These are phyloP conservation scores for Noctua pronuba DNA, from an alignment of 2,888 invertebrate species.

Conservation along the genomic window DNA sequence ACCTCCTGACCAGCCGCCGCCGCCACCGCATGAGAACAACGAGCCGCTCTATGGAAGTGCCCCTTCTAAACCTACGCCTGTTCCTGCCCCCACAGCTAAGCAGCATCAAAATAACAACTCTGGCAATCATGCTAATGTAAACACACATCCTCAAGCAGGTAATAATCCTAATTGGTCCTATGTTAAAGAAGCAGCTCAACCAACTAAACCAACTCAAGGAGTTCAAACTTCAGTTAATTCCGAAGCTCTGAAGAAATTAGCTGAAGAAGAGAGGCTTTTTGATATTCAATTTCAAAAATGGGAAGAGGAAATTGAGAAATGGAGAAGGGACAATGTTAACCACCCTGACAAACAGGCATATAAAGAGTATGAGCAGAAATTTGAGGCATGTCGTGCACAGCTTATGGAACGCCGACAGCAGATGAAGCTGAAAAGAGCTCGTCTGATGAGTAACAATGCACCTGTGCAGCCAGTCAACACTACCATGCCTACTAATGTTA, in stretches of 20 bases:
- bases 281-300: constrained; percentile 97
- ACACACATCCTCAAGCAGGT: constrained; percentile 70
- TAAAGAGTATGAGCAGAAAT: constrained; percentile 96
- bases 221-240: constrained; percentile 72
- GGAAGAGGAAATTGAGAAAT: constrained; percentile 97
- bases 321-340: constrained; percentile 97
- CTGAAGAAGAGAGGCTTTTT: constrained; percentile 95
- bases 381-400: constrained; percentile 95
- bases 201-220: constrained; percentile 53
- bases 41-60: constrained; percentile 79
- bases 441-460: constrained; percentile 71
- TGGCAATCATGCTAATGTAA: constrained; percentile 67
- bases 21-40: constrained; percentile 84
- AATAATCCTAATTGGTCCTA: constrained; percentile 79
- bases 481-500: constrained; percentile 65
- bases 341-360: constrained; percentile 97
- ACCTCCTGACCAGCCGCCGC: constrained; percentile 78
- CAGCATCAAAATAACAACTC: constrained; percentile 61
- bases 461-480: constrained; percentile 66
- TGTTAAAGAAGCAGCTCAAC: constrained; percentile 65
- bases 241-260: constrained; percentile 84
- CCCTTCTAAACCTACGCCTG: constrained; percentile 65
- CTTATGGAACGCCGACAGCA: constrained; percentile 95
- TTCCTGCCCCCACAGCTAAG: constrained; percentile 67
- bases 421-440: constrained; percentile 93